A percentile compares a stretch with the other conserved stretches of the same genome.
These are phyloP conservation scores for Urocyon cinereoargenteus DNA, from an alignment of 2,797 vertebrate genomes.

Conservation along the genomic window DNA sequence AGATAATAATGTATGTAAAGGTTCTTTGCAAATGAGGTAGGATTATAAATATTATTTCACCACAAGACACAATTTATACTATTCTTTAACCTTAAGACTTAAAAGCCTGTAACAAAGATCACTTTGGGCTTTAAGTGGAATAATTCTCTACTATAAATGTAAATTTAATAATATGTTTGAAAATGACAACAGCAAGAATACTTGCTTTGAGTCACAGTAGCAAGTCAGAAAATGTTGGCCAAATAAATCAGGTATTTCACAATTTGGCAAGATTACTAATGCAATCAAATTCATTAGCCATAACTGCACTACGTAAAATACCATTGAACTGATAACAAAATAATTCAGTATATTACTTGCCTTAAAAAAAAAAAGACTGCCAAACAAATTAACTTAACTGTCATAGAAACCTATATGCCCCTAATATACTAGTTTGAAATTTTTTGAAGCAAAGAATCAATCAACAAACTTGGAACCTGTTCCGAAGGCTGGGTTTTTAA, in stretches of 20 bases:
- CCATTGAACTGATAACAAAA: not conserved
- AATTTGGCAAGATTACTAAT: not conserved
- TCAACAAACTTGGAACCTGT: not conserved
- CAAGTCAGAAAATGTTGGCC: not conserved
- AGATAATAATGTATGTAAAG: not conserved
- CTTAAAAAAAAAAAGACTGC: constrained; percentile 16
- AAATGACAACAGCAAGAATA: not conserved
- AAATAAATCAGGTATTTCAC: not conserved
- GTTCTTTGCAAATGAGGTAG: not conserved
- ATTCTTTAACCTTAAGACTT: not conserved
- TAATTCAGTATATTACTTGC: not conserved
- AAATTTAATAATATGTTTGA: not conserved
- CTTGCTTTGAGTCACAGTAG: not conserved
- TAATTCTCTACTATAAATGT: not conserved
- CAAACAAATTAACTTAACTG: not conserved
- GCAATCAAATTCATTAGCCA: not conserved
- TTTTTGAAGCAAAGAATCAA: constrained; percentile 1
- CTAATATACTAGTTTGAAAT: not conserved
- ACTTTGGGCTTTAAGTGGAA: not conserved
- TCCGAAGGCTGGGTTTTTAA: not conserved
- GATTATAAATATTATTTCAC: not conserved
- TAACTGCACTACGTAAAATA: not conserved
- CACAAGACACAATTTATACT: not conserved
- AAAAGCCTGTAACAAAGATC: constrained; percentile 7
- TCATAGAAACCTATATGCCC: not conserved